Evolutionary conservation across 2,113 vertebrate species (phyloP).

Genomic region (Xiphophorus couchianus): DNA sequence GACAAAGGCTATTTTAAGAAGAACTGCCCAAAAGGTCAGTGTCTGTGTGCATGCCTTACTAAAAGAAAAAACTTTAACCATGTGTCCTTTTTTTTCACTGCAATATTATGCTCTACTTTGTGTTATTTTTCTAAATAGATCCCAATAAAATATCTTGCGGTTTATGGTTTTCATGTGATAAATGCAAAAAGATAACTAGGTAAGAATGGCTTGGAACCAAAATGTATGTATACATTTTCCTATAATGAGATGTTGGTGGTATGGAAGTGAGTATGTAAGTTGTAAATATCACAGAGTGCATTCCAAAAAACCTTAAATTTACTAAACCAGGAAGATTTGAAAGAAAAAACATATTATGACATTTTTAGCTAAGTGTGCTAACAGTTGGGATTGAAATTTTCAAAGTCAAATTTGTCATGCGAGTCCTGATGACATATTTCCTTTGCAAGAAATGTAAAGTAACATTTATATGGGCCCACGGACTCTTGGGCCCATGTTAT

Average conservation of each 20-base stretch:
- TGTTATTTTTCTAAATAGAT: no score
- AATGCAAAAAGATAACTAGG: background rate
- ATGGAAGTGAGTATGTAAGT: conserved; percentile 16
- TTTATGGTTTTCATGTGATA: background rate
- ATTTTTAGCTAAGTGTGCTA: conserved; percentile 3
- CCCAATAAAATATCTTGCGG: background rate
- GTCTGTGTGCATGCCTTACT: background rate
- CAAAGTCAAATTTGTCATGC: conserved; percentile 1
- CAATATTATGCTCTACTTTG: no score
- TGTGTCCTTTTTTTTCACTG: no score
- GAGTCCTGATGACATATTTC: background rate
- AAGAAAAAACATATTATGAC: conserved; percentile 6
- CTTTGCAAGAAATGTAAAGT: conserved; percentile 34
- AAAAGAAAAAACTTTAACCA: no score
- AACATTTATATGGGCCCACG: conserved; percentile 1
- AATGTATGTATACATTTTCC: background rate
- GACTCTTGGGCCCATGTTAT: conserved; percentile 33
- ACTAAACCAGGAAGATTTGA: conserved; percentile 5
- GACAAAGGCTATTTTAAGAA: background rate
- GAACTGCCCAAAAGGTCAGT: background rate
- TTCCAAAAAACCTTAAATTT: conserved; percentile 24
- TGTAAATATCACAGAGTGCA: conserved; percentile 10
- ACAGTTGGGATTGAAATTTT: conserved; percentile 5
- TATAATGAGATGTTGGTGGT: conserved; percentile 22
- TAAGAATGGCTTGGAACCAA: no score